A percentile compares a stretch with the other conserved stretches of the same genome.
Evolutionary conservation across 2,113 vertebrate species (phyloP).

Genomic region (Xenopus laevis): DNA sequence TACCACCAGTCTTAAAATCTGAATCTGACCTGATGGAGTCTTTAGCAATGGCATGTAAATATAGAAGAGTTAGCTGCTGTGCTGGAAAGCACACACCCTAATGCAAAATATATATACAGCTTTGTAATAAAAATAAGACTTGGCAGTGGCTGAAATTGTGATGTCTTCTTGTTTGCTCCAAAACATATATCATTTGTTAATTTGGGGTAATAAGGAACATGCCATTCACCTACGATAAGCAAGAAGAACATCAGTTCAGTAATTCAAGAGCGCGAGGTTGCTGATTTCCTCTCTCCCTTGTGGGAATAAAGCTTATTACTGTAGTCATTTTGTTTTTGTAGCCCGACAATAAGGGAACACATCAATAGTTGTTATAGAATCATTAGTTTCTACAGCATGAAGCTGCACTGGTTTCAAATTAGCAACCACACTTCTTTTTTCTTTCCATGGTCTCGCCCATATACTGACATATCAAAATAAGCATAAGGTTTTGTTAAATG

Average conservation of each 20-base stretch:
- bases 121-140: background rate
- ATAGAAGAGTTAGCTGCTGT: no score
- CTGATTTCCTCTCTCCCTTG: conserved; percentile 7
- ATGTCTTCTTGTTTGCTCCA: conserved; percentile 1
- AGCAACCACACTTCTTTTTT: no score
- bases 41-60: background rate
- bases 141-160: background rate
- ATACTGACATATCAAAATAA: no score
- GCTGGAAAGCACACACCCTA: no score
- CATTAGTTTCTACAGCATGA: conserved; percentile 5
- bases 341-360: conserved; percentile 7
- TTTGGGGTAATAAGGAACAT: background rate
- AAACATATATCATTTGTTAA: conserved; percentile 15
- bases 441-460: no score
- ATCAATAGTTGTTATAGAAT: conserved; percentile 24
- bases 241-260: conserved; percentile 2
- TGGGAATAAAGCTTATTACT: conserved; percentile 32
- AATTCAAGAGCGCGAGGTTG: background rate
- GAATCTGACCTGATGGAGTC: background rate
- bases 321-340: conserved; percentile 21
- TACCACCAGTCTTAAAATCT: no score
- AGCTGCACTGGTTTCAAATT: background rate
- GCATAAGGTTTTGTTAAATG: no score
- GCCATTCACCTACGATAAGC: conserved; percentile 25
- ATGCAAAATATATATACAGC: background rate